Evolutionary conservation across 2,113 vertebrate species (phyloP), one percentile per base, ranked within the genome.

Genomic region (Meles meles): DNA sequence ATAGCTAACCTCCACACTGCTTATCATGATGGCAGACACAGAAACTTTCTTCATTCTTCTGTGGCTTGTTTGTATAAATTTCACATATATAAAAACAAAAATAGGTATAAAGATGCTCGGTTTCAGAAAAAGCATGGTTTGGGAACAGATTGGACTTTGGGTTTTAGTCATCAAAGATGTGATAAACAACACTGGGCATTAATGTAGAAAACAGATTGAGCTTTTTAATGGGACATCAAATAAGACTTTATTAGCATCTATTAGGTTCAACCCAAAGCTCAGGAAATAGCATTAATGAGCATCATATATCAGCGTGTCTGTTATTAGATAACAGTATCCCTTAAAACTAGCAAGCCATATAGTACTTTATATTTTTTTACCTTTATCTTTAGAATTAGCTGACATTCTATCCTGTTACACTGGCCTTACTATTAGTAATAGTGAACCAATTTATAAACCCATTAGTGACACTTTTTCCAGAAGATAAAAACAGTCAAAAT

Each of bases 401-500:
- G 98, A 99, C 98, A 99, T 98, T 98, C 98, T 99, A 98, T 99
- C 98, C 98, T 98, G 98, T 98, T 99, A 98, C 98, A 98, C 98
- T 99, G 99, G 99, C 98, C 98, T 99, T 99, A 99, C 98, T 99
- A 99, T 99, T 99, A 99, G 99, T 99, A 99, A 99, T 99, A 99
- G 99, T 99, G 99, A 99, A 99, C 99, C 99, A 99, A 99, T 99
- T 99, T 99, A 99, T 99, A 99, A 99, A 99, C 99, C 99, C 99
- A 99, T 99, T 99, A 99, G 99, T 99, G 99, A 99, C 99, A 99
- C 99, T 99, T 99, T 99, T 99, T 99, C 99, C 98, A 89, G 96
- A 99, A 99, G 99, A 99, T 99, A 99, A 99, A 99, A 99, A 99
- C 99, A 99, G 99, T 99, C 99, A 99, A 99, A 99, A 99, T 99